phyloP scores from a whole-genome alignment of 1,140 invertebrate species.

The Bathynomus jamesi region DNA sequence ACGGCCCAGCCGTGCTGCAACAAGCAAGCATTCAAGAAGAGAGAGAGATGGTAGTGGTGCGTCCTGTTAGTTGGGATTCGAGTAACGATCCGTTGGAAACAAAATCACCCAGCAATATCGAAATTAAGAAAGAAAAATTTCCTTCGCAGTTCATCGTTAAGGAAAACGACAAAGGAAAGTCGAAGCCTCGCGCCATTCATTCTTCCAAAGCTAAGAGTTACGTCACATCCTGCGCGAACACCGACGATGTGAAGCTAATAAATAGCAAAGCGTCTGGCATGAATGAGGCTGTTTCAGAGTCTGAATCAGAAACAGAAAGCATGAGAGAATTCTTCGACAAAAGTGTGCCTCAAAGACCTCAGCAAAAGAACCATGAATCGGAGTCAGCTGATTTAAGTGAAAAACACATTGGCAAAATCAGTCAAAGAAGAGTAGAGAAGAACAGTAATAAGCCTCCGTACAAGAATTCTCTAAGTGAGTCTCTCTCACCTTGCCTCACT shows the following conservation, averaged over 20 bases:
- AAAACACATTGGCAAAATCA: not conserved
- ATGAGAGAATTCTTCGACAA: not conserved
- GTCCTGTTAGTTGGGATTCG: not conserved
- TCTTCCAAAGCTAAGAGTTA: not conserved
- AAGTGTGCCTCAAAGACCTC: not conserved
- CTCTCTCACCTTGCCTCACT: conserved; percentile 39
- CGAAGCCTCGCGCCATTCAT: no score
- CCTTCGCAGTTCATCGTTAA: not conserved
- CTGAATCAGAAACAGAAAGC: not conserved
- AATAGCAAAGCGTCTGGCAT: not conserved
- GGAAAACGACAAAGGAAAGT: not conserved
- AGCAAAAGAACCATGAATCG: not conserved
- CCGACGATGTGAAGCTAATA: not conserved
- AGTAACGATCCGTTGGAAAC: not conserved
- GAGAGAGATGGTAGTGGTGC: no score
- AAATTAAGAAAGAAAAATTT: not conserved
- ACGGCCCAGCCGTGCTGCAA: conserved; percentile 5
- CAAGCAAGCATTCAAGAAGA: not conserved
- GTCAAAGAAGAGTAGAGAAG: not conserved
- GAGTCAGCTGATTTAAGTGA: not conserved
- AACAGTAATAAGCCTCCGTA: not conserved
- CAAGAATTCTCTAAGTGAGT: conserved; percentile 20
- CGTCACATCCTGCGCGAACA: not conserved
- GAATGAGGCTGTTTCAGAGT: not conserved
- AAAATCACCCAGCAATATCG: not conserved